Conservation (phyloP, 64 coral and sea anemone genomes). For the Montipora cactus region DNA sequence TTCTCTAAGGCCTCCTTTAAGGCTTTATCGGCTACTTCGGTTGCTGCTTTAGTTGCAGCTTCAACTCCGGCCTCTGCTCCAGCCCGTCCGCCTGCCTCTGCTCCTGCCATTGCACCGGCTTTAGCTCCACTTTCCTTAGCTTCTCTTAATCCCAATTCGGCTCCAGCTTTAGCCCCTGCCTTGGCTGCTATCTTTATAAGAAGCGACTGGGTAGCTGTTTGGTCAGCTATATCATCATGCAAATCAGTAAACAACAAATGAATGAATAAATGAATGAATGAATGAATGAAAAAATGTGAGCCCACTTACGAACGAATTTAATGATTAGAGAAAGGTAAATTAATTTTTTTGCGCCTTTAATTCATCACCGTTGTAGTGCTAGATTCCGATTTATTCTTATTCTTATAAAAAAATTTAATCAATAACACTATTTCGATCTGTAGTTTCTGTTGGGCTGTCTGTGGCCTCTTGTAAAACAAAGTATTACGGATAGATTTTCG, state of each 20-base stretch:
- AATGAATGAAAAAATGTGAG: background rate
- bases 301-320: no score
- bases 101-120: conserved; percentile 64
- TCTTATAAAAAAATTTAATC: no score
- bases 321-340: no score
- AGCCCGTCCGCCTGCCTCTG: conserved; percentile 38
- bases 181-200: conserved; percentile 66
- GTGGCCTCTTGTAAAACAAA: no score
- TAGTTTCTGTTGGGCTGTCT: no score
- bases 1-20: conserved; percentile 37
- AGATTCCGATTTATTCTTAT: no score
- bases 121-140: conserved; percentile 48
- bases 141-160: conserved; percentile 45
- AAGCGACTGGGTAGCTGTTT: background rate
- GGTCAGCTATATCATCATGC: background rate
- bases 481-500: no score
- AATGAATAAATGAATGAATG: background rate
- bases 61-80: conserved; percentile 55
- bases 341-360: no score
- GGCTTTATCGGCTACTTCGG: conserved; percentile 53
- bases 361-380: no score
- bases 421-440: no score
- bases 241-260: background rate
- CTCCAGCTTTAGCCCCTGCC: conserved; percentile 67
- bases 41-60: conserved; percentile 63